Conservation (phyloP, 2,113 vertebrate genomes). For the Leucosticte australis region DNA sequence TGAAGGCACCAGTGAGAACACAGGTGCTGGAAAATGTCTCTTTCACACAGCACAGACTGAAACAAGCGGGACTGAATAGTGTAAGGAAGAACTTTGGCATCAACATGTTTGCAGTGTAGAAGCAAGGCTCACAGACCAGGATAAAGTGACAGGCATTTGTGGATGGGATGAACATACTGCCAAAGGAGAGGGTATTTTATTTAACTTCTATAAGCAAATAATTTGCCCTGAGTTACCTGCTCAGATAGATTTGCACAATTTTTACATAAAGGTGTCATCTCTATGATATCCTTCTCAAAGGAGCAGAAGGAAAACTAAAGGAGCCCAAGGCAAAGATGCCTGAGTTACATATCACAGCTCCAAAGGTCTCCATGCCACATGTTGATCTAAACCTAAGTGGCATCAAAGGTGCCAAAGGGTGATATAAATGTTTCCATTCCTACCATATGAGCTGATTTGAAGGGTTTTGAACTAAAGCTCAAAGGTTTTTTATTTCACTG, state of each 20-base stretch:
- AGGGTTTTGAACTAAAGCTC: not conserved
- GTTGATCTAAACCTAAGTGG: slow-evolving; percentile 40
- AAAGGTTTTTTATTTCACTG: not conserved
- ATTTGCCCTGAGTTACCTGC: not conserved
- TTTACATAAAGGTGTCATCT: not conserved
- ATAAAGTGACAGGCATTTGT: not conserved
- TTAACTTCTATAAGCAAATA: not conserved
- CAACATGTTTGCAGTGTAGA: not conserved
- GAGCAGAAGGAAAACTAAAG: slow-evolving; percentile 51
- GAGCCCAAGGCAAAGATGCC: not conserved
- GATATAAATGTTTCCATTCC: not conserved
- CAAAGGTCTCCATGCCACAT: not conserved
- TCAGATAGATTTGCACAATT: not conserved
- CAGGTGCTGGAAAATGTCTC: slow-evolving; percentile 73
- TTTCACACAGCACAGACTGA: slow-evolving; percentile 34
- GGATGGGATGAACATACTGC: not conserved
- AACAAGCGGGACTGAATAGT: not conserved
- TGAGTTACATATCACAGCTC: not conserved
- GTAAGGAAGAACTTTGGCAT: slow-evolving; percentile 42
- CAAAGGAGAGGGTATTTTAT: not conserved
- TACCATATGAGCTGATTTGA: not conserved
- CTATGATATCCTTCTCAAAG: not conserved
- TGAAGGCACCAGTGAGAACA: slow-evolving; percentile 63
- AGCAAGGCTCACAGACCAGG: not conserved
- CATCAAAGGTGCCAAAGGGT: not conserved